Base-by-base conservation (phyloP, 1,140 invertebrate genomes). In the Drosophila subobscura region DNA sequence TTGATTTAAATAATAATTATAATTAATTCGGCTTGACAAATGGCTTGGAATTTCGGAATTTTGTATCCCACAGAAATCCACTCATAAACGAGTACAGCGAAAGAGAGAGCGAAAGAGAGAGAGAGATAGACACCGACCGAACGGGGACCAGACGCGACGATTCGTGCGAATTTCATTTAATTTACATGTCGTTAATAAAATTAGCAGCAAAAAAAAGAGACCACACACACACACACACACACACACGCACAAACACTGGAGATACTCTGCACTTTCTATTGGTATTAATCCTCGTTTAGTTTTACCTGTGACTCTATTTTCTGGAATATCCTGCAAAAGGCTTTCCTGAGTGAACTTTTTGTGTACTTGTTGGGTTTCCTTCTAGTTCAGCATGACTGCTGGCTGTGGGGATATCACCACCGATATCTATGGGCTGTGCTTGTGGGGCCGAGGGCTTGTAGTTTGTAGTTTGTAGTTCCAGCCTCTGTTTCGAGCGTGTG, bases 141-240 rank as follows among this genome's bases (percentile, higher is more conserved):
- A 58, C 47, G 27, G 4, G 2, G 44, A 64, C 58, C 58, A 77
- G 70, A 73, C 55, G 54, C 71, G 50, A 55, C 67, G 72, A 73
- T 58, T 66, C 59, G 49, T 64, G 81, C 81, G 63, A 61, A 86
- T 77, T 85, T 85, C 68, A 85, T 85, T 85, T 85, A 85, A 85
- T 85, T 86, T 85, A 85, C 80, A 85, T 80, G 68, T 85, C 80
- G 78, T 86, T 86, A 85, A 85, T 85, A 75, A 86, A 77, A 80
- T 85, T 85, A 85, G 81, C 70, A 73, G 50, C 37, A 40, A 51
- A 45, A 45, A 14, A 12, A 29, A 64, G 20, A 51, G 33, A 57
- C 12, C 42, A 44, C 33, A 70, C 51, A 41, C 56, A 59, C 41
- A 44, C 33, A 70, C 51, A 41, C 56, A 59, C 41, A 64, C 52